phyloP scores from a whole-genome alignment of 2,888 invertebrate species.

The Lottia scabra region DNA sequence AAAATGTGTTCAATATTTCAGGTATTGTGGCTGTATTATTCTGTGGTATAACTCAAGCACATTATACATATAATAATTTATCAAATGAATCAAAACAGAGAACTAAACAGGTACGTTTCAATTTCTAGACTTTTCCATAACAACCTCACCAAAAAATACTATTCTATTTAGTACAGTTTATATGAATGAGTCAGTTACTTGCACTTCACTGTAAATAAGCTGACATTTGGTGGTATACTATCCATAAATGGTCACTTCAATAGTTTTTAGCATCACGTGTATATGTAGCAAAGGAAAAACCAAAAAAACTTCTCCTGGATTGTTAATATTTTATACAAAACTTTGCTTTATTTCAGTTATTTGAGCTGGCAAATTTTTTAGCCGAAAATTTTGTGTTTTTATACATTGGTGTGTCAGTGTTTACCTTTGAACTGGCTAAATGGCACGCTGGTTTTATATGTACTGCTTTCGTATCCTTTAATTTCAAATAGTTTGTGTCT shows the following conservation, averaged over 20 bases:
- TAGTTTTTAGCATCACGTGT: too few species aligned
- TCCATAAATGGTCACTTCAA: too few species aligned
- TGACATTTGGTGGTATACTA: too few species aligned
- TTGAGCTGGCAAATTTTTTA: slow-evolving; percentile 93
- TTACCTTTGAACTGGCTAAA: slow-evolving; percentile 95
- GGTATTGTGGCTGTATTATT: slow-evolving; percentile 95
- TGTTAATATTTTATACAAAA: neutral
- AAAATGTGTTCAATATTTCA: too few species aligned
- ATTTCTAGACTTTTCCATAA: too few species aligned
- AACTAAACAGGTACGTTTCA: slow-evolving; percentile 79
- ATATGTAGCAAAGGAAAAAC: too few species aligned
- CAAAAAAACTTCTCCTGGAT: too few species aligned
- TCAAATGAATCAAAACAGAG: slow-evolving; percentile 87
- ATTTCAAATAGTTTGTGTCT: too few species aligned
- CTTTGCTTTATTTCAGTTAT: slow-evolving; percentile 73
- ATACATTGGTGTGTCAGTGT: slow-evolving; percentile 98
- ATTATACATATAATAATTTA: slow-evolving; percentile 97
- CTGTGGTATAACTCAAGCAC: slow-evolving; percentile 99
- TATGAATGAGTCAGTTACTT: too few species aligned
- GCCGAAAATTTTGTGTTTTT: slow-evolving; percentile 99
- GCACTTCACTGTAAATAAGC: too few species aligned
- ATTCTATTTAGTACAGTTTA: too few species aligned
- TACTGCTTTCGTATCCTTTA: slow-evolving; percentile 87
- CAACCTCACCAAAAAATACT: too few species aligned
- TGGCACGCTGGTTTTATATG: slow-evolving; percentile 93